Evolutionary conservation across 2,113 vertebrate genomes (phyloP).

Genomic region (Larimichthys polyactis): DNA sequence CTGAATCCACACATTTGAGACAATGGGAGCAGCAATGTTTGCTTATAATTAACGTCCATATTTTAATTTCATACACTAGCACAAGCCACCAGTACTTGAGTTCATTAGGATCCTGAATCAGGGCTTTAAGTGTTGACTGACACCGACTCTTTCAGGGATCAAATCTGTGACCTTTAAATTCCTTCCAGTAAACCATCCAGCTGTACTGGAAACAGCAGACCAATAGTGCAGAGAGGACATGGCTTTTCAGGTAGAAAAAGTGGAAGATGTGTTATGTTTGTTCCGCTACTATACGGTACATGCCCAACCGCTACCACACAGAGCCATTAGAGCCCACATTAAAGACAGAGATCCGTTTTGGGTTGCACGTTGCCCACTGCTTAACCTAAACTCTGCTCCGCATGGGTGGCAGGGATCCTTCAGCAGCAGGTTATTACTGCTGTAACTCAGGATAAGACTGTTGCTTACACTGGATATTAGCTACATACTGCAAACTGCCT

Average conservation of each 20-base stretch:
- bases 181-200: slow-evolving; percentile 18
- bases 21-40: neutral
- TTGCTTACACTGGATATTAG: slow-evolving; percentile 58
- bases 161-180: neutral
- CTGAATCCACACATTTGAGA: neutral
- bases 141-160: neutral
- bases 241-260: slow-evolving; percentile 14
- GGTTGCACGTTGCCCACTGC: slow-evolving; percentile 46
- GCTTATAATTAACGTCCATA: too few species aligned
- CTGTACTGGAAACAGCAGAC: neutral
- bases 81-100: neutral
- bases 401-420: slow-evolving; percentile 71
- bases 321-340: slow-evolving; percentile 58
- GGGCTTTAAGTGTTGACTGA: too few species aligned
- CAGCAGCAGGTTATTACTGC: slow-evolving; percentile 71
- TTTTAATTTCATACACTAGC: neutral
- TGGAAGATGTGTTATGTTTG: slow-evolving; percentile 33
- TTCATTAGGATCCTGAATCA: neutral
- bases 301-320: slow-evolving; percentile 14
- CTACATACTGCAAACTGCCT: slow-evolving; percentile 17
- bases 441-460: slow-evolving; percentile 51
- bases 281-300: slow-evolving; percentile 28
- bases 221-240: neutral
- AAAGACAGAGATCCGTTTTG: slow-evolving; percentile 27
- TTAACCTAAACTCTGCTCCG: slow-evolving; percentile 41